A percentile compares a stretch with the other conserved stretches of the same genome.
Conservation (phyloP, 2,113 vertebrate genomes). For the Cyprinodon tularosa region DNA sequence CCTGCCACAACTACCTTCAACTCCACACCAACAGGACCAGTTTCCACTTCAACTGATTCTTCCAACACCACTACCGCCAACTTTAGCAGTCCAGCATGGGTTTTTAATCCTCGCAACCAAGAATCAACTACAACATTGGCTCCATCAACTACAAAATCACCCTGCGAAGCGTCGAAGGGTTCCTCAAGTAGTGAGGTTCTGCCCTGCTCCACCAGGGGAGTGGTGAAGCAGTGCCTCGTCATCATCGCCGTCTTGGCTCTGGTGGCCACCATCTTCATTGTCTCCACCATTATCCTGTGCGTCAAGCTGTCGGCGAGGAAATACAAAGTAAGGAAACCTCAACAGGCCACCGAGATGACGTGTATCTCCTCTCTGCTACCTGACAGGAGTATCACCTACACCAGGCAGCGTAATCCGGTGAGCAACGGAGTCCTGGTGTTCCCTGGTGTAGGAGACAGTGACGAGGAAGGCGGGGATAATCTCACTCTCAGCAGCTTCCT, state of each 20-base stretch:
- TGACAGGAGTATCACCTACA: constrained; percentile 55
- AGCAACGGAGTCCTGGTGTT: constrained; percentile 62
- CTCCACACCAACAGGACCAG: neutral
- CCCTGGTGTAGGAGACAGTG: constrained; percentile 45
- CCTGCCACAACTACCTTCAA: neutral
- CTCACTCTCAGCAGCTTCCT: constrained; percentile 91
- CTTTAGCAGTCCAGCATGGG: constrained; percentile 17
- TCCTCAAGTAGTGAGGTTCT: neutral
- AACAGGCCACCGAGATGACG: constrained; percentile 84
- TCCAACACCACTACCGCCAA: accelerated
- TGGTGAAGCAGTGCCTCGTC: constrained; percentile 80
- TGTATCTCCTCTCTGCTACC: constrained; percentile 88
- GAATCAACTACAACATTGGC: neutral
- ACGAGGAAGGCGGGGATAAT: constrained; percentile 79
- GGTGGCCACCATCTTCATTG: constrained; percentile 83
- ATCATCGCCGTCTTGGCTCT: constrained; percentile 80
- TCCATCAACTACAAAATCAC: neutral
- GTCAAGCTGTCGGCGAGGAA: constrained; percentile 78
- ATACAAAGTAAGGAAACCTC: constrained; percentile 40
- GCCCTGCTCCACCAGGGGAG: constrained; percentile 24
- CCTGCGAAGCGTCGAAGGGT: neutral
- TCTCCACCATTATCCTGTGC: constrained; percentile 82
- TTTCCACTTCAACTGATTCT: neutral
- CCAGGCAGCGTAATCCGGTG: constrained; percentile 44
- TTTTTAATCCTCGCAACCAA: neutral